Base-by-base conservation (phyloP, 1,140 invertebrate species). In the Drosophila melanica region DNA sequence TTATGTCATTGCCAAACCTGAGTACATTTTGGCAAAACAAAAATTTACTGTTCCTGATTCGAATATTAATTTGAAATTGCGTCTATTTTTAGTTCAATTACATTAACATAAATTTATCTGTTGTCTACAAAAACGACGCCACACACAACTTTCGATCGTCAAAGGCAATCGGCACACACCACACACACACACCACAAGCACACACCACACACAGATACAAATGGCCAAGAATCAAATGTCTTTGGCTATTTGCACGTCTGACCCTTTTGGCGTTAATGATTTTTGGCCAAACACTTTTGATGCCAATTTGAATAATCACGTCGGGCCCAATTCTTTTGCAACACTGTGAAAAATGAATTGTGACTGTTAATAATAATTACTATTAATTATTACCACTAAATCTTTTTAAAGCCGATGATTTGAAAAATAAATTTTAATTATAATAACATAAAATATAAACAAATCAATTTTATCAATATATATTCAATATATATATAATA, bases 201-300 rank as follows among this genome's bases (percentile, higher is more conserved):
- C 11, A 48, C 47, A 27, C 47, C 23, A 14, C 12, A 30, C 47
- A 50, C 11, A 75, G 60, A 42, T 67, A 58, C 58, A 75, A 39
- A 66, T 55, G 41, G 71, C 71, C 54, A 60, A 54, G 48, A 59
- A 58, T 42, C 51, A 53, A 57, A 27, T 58, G 48, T 39, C 50
- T 66, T 71, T 79, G 57, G 75, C 45, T n/a, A 74, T 74, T 74
- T 30, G 71, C 82, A 86, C 82, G 81, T 86, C 60, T 86, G 81
- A 86, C 81, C 82, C 75, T 77, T 77, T 86, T 86, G 70, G 58
- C 67, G 66, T 55, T 62, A 81, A 81, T 86, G 59, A 77, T 54
- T 79, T 87, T 86, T 79, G 33, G 75, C 82, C 82, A 81, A 78
- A 58, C 63, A 74, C 48, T 62, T 37, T 50, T 39, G 64, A 27